Evolutionary conservation across 2,888 invertebrate genomes (phyloP), one percentile per base, ranked within the genome.

Genomic region (Pseudococcus viburni): DNA sequence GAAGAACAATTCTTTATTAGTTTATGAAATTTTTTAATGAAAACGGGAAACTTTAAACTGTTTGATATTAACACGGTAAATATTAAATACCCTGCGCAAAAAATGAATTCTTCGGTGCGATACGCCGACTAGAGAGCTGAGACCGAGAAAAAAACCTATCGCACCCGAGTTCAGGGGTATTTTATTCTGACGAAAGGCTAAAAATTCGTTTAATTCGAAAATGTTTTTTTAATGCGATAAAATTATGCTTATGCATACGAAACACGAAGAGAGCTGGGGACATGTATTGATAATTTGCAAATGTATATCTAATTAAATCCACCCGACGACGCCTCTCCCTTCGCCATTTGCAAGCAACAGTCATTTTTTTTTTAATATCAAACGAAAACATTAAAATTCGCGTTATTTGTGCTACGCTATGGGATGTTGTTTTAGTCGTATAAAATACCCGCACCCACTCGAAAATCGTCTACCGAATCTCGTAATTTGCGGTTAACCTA

Each of bases 21-120:
- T 77, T 77, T 77, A 77, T 51, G 39, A 77, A 77, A 39, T 77
- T 77, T n/a, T 77, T 77, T 77, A 77, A 77, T 77, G 77, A 77
- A 77, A 77, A 77, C 77, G 77, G 33, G 39, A 77, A 77, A 77
- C 39, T 77, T 77, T 26, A 39, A 77, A 77, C 22, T 39, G 39
- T 77, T 77, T 77, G 64, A 64, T 64, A 64, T 77, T 77, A 77
- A 77, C 33, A 33, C 17, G 77, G 64, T 64, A 77, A 77, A 77
- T 77, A 33, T 26, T 77, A 33, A 77, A 77, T 77, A 33, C 33
- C 17, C 26, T 17, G 39, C 17, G 33, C 39, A 12, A 12, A 17
- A 77, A 77, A 17, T 33, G 22, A 77, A 77, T 77, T 77, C 17
- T 77, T 77, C 39, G 39, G 4, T 17, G 39, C 33, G 39, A n/a